Percentiles rank a stretch among this genome's conserved stretches.
These are phyloP conservation scores for Leucopsar rothschildi DNA, from an alignment of 2,113 vertebrate genomes.

Conservation along the genomic window DNA sequence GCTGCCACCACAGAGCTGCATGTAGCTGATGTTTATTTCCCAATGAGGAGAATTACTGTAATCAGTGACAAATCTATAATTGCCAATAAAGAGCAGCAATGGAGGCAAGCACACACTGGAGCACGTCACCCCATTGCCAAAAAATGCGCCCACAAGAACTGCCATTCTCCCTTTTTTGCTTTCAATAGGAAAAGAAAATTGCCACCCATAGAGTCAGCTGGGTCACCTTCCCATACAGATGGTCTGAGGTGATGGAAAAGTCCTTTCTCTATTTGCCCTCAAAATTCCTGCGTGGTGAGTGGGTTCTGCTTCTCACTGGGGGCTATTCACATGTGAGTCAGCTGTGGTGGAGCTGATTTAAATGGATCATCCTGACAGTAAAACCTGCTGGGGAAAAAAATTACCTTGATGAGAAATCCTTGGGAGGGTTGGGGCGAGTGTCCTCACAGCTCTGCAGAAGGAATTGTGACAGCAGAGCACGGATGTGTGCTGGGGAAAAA, in stretches of 20 bases:
- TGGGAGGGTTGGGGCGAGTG: not conserved
- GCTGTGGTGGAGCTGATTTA: not conserved
- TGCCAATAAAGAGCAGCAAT: not conserved
- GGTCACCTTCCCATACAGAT: not conserved
- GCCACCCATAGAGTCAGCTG: not conserved
- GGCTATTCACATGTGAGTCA: not conserved
- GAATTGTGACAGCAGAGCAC: fast-evolving
- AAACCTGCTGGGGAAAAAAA: not conserved
- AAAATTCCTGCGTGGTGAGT: fast-evolving
- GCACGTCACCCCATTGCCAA: not conserved
- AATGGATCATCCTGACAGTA: not conserved
- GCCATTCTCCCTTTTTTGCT: not conserved
- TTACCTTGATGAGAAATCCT: not conserved
- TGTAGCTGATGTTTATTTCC: not conserved
- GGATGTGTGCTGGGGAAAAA: not conserved
- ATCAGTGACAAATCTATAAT: not conserved
- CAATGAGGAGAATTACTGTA: not conserved
- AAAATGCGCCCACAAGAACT: not conserved
- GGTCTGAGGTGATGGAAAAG: not conserved
- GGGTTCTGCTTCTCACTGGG: not conserved
- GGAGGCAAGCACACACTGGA: not conserved
- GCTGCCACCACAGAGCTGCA: not conserved
- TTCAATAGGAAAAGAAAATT: not conserved
- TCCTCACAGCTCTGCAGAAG: not conserved
- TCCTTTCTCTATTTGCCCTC: not conserved